These are phyloP conservation scores for Mesoligia furuncula DNA, from an alignment of 2,888 invertebrate species.

Conservation along the genomic window DNA sequence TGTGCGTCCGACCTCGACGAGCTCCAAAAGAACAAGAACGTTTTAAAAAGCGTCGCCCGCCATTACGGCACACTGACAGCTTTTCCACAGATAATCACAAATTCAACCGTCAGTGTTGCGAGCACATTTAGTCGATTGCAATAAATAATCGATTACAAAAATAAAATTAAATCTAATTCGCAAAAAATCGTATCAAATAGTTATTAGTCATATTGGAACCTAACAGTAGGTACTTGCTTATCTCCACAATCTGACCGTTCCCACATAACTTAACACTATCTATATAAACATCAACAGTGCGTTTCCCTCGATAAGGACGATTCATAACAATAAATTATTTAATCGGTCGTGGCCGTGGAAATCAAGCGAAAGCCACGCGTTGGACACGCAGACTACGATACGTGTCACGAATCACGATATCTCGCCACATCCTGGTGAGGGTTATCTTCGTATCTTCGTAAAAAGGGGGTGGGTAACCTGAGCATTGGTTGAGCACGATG, in stretches of 20 bases:
- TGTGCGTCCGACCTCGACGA: no score
- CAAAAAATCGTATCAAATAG: no score
- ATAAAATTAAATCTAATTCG: no score
- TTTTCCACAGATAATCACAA: no score
- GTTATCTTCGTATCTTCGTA: conserved; percentile 47
- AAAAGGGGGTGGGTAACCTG: conserved; percentile 25
- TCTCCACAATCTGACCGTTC: conserved; percentile 26
- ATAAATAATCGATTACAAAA: no score
- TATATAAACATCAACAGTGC: conserved; percentile 24
- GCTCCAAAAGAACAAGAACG: no score
- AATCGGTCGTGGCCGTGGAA: conserved; percentile 27
- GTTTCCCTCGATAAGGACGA: conserved; percentile 47
- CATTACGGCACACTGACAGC: no score
- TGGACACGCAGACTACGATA: conserved; percentile 31
- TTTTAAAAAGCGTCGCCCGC: no score
- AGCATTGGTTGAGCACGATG: background rate
- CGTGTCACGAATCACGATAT: conserved; percentile 3
- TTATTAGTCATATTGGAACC: no score
- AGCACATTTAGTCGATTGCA: no score
- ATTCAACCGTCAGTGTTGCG: no score
- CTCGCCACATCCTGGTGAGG: conserved; percentile 20
- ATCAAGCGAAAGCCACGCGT: conserved; percentile 37
- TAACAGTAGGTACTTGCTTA: background rate
- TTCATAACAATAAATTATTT: conserved; percentile 28
- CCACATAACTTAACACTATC: conserved; percentile 46